phyloP scores from a whole-genome alignment of 2,888 invertebrate genomes.

The Nysson spinosus region DNA sequence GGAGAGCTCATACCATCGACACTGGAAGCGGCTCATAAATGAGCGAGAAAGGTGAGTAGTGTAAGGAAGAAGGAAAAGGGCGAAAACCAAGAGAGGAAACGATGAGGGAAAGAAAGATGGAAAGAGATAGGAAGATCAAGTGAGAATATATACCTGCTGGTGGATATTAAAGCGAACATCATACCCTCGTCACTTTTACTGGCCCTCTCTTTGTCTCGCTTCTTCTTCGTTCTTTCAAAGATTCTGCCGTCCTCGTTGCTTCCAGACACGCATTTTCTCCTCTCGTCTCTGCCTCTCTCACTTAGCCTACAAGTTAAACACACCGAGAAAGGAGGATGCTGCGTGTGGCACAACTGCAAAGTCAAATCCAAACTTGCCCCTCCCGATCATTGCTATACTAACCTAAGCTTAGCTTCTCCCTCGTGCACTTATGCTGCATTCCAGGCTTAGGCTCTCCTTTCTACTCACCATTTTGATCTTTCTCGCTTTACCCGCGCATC shows the following conservation, averaged over 20 bases:
- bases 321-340: conserved; percentile 47
- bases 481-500: conserved; percentile 49
- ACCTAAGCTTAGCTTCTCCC: conserved; percentile 44
- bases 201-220: conserved; percentile 57
- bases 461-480: conserved; percentile 51
- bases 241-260: conserved; percentile 47
- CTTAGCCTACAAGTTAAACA: conserved; percentile 61
- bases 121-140: conserved; percentile 49
- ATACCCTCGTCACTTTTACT: conserved; percentile 76
- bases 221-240: conserved; percentile 35
- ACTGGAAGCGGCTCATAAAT: conserved; percentile 19
- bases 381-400: conserved; percentile 34
- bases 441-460: conserved; percentile 60
- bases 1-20: conserved; percentile 28
- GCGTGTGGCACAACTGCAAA: conserved; percentile 68
- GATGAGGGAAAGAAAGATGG: conserved; percentile 7
- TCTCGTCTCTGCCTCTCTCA: conserved; percentile 24
- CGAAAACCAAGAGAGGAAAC: conserved; percentile 16
- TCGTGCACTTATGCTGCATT: conserved; percentile 62
- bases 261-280: conserved; percentile 25
- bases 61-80: neutral
- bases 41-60: conserved; percentile 18
- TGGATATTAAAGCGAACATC: conserved; percentile 77
- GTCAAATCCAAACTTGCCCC: conserved; percentile 65
- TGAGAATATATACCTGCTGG: conserved; percentile 73